Conservation (phyloP, 2,888 invertebrate species). For the Masnerella sp. region DNA sequence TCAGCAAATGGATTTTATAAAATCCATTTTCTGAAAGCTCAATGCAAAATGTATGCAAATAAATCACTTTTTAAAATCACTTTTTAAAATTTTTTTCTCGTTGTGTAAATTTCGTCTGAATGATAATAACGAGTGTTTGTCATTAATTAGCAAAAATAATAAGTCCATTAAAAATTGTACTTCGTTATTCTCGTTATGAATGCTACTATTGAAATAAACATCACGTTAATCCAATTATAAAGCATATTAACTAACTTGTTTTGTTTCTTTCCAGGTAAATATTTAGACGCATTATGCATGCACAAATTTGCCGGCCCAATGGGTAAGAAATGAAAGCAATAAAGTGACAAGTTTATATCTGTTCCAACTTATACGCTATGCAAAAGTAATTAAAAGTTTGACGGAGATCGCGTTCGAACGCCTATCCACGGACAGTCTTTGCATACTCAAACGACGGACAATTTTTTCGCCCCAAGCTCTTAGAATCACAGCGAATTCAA, state of each 20-base stretch:
- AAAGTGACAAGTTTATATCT: slow-evolving; percentile 26
- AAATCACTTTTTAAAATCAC: too few species aligned
- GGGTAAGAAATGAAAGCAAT: slow-evolving; percentile 20
- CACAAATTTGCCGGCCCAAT: slow-evolving; percentile 9
- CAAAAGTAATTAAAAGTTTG: slow-evolving; percentile 40
- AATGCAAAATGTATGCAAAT: too few species aligned
- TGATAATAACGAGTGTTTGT: too few species aligned
- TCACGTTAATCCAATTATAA: too few species aligned
- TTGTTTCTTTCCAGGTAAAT: slow-evolving; percentile 40
- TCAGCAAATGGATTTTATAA: too few species aligned
- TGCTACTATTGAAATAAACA: too few species aligned
- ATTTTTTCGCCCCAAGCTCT: slow-evolving; percentile 1
- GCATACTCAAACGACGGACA: slow-evolving; percentile 14
- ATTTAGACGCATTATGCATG: slow-evolving; percentile 10
- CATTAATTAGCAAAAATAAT: too few species aligned
- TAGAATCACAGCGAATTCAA: neutral
- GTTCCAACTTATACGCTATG: slow-evolving; percentile 20
- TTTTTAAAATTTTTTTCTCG: too few species aligned
- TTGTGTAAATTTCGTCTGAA: too few species aligned
- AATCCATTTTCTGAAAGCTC: too few species aligned
- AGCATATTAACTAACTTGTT: neutral
- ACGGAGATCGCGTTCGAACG: slow-evolving; percentile 3
- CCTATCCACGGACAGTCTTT: slow-evolving; percentile 19
- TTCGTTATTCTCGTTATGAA: too few species aligned
- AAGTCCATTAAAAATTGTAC: too few species aligned